Evolutionary conservation across 2,113 vertebrate genomes (phyloP).

Genomic region (Onychostruthus taczanowskii): DNA sequence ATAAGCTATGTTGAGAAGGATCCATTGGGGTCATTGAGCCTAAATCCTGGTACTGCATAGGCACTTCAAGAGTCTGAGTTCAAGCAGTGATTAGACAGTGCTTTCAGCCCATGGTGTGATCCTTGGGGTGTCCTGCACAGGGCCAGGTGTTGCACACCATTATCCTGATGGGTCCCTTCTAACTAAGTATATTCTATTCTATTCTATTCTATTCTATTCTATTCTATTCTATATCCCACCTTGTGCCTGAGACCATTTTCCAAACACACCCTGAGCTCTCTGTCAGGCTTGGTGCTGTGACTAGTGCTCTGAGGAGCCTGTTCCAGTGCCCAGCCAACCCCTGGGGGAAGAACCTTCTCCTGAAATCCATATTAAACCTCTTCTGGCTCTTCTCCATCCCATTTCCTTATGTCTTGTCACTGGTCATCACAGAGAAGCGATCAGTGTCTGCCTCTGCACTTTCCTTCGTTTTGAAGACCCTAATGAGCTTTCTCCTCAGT

Average conservation of each 20-base stretch:
- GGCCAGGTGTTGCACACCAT: neutral
- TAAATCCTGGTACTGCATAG: neutral
- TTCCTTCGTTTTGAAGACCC: neutral
- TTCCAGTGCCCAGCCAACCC: neutral
- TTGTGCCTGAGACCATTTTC: neutral
- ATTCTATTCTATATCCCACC: neutral
- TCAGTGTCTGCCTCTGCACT: neutral
- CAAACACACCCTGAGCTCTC: neutral
- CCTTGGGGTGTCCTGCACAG: neutral
- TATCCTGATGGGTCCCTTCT: neutral
- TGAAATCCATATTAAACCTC: neutral
- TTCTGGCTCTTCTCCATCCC: neutral
- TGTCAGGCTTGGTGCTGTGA: neutral
- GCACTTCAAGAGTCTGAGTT: neutral
- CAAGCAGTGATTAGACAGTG: neutral
- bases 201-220: neutral
- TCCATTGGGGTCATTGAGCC: fast-evolving
- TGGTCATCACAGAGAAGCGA: neutral
- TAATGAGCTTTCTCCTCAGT: neutral
- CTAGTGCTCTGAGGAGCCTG: fast-evolving
- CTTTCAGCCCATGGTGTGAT: neutral
- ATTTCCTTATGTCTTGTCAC: neutral
- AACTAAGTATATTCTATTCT: neutral
- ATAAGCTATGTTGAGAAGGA: neutral
- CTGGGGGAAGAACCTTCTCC: neutral